These are phyloP conservation scores for Vidua chalybeata DNA, from an alignment of 2,113 vertebrate genomes.

Conservation along the genomic window DNA sequence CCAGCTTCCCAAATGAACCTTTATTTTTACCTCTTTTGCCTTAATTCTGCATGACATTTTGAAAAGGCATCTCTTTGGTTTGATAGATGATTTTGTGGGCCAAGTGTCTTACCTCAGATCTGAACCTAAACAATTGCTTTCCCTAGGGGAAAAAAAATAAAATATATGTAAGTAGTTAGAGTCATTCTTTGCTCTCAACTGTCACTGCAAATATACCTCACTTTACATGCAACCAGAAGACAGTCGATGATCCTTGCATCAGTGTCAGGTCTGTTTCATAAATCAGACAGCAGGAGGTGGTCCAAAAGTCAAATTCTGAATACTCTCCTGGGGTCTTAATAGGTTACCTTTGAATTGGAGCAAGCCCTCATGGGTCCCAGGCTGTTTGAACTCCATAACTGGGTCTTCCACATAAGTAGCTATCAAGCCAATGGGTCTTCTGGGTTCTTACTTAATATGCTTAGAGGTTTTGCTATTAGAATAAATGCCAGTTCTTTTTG, in stretches of 20 bases:
- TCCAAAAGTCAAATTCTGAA: conserved; percentile 4
- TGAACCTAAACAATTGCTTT: not conserved
- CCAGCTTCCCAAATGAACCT: not conserved
- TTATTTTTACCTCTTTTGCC: not conserved
- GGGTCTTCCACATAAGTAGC: conserved; percentile 33
- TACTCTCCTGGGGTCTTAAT: conserved; percentile 1
- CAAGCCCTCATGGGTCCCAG: conserved; percentile 14
- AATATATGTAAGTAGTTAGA: not conserved
- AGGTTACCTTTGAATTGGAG: conserved; percentile 45
- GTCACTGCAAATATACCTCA: not conserved
- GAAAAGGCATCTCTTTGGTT: not conserved
- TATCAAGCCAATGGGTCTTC: conserved; percentile 43
- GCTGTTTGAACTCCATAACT: conserved; percentile 25
- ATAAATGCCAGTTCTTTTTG: conserved; percentile 36
- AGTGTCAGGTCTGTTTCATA: conserved; percentile 6
- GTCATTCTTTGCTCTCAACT: not conserved
- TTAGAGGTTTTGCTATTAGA: conserved; percentile 58
- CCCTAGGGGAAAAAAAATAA: not conserved
- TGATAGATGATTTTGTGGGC: not conserved
- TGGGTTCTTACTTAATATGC: conserved; percentile 58
- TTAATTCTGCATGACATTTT: not conserved
- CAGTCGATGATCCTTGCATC: not conserved
- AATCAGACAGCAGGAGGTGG: conserved; percentile 25
- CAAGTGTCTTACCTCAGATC: not conserved
- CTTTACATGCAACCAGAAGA: not conserved